Conservation (phyloP, 2,113 vertebrate species). For the Saimiri boliviensis region DNA sequence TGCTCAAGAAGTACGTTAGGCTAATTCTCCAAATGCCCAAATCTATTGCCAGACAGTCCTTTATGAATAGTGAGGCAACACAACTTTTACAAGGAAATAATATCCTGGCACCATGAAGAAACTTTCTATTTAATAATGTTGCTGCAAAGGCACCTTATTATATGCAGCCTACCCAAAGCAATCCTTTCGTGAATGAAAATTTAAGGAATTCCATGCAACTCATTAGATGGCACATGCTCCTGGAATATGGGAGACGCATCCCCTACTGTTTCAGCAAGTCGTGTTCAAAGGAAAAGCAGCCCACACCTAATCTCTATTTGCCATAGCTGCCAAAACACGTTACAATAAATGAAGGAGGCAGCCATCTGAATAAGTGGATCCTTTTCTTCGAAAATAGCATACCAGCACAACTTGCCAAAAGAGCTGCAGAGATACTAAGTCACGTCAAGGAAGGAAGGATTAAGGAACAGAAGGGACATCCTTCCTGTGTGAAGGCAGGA, state of each 20-base stretch:
- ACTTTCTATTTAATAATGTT: not conserved
- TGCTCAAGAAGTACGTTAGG: not conserved
- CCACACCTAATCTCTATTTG: constrained; percentile 47
- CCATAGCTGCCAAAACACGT: constrained; percentile 57
- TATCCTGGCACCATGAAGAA: not conserved
- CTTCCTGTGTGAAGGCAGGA: not conserved
- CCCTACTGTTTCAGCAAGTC: not conserved
- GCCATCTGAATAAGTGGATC: constrained; percentile 27
- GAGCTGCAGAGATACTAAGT: not conserved
- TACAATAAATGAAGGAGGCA: constrained; percentile 45
- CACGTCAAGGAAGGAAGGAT: not conserved
- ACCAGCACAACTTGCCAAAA: not conserved
- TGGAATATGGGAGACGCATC: not conserved
- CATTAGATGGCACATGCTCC: not conserved
- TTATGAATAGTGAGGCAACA: not conserved
- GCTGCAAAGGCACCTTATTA: not conserved
- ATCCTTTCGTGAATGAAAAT: not conserved
- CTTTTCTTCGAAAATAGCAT: constrained; percentile 29
- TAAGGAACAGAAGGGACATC: not conserved
- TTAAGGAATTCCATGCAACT: not conserved
- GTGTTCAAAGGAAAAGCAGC: constrained; percentile 39
- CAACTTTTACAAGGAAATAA: not conserved
- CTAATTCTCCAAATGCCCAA: not conserved
- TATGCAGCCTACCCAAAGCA: not conserved
- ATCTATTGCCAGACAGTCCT: not conserved